phyloP scores from a whole-genome alignment of 35 echinoderm and acorn worm genomes.

The Strongylocentrotus purpuratus region DNA sequence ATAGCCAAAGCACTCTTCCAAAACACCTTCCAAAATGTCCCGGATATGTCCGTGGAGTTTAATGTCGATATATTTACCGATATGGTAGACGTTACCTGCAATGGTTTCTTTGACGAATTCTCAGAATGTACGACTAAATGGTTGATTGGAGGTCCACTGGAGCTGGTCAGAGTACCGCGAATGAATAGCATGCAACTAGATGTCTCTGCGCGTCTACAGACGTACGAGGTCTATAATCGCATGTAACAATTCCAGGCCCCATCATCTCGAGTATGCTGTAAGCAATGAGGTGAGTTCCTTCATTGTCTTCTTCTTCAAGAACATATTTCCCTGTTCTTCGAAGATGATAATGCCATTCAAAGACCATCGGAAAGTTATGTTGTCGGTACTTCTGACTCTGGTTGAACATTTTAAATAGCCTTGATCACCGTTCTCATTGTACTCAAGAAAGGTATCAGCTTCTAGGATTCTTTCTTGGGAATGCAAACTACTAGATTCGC shows the following conservation, averaged over 20 bases:
- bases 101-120: background rate
- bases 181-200: background rate
- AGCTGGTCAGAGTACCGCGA: background rate
- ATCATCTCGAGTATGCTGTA: background rate
- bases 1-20: background rate
- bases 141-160: background rate
- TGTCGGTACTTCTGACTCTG: background rate
- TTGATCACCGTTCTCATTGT: background rate
- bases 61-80: background rate
- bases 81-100: background rate
- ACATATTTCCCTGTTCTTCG: background rate
- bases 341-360: background rate
- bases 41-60: background rate
- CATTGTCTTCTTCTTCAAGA: background rate
- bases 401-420: background rate
- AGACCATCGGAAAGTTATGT: background rate
- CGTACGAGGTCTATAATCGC: background rate
- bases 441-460: background rate
- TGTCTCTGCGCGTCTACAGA: background rate
- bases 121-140: background rate
- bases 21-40: background rate
- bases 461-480: background rate
- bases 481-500: background rate
- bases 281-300: background rate
- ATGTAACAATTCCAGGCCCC: background rate